Conservation (phyloP, 2,888 invertebrate genomes). For the Calliphora vomitoria region DNA sequence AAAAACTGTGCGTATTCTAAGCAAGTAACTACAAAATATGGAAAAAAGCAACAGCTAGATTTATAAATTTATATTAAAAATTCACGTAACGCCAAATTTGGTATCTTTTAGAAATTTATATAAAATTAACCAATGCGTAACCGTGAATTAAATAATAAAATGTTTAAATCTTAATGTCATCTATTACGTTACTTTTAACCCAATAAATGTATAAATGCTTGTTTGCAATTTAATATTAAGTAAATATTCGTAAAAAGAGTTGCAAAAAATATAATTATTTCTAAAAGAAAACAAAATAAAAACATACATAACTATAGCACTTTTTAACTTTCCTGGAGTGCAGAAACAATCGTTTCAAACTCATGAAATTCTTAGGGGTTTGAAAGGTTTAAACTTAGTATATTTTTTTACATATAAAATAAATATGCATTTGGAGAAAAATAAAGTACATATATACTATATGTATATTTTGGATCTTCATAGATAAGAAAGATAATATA, state of each 20-base stretch:
- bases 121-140: background rate
- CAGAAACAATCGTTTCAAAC: too few relatives aligned
- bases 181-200: slow-evolving; percentile 30
- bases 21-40: slow-evolving; percentile 16
- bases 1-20: slow-evolving; percentile 30
- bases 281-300: background rate
- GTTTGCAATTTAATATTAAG: background rate
- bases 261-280: slow-evolving; percentile 70
- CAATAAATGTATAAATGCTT: slow-evolving; percentile 18
- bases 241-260: slow-evolving; percentile 73
- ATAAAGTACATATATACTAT: too few relatives aligned
- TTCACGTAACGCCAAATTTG: background rate
- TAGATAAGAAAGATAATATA: too few relatives aligned
- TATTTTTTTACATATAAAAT: too few relatives aligned
- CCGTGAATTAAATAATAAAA: slow-evolving; percentile 11
- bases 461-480: too few relatives aligned
- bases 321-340: too few relatives aligned
- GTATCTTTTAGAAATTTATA: background rate
- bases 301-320: too few relatives aligned
- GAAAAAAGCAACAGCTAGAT: slow-evolving; percentile 39
- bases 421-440: too few relatives aligned
- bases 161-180: slow-evolving; percentile 17
- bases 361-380: too few relatives aligned
- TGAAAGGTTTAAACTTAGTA: too few relatives aligned
- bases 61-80: slow-evolving; percentile 23